Percentiles rank a stretch among this genome's conserved stretches.
Evolutionary conservation across 2,113 vertebrate genomes (phyloP).

Genomic region (Protomyctophum bolini): DNA sequence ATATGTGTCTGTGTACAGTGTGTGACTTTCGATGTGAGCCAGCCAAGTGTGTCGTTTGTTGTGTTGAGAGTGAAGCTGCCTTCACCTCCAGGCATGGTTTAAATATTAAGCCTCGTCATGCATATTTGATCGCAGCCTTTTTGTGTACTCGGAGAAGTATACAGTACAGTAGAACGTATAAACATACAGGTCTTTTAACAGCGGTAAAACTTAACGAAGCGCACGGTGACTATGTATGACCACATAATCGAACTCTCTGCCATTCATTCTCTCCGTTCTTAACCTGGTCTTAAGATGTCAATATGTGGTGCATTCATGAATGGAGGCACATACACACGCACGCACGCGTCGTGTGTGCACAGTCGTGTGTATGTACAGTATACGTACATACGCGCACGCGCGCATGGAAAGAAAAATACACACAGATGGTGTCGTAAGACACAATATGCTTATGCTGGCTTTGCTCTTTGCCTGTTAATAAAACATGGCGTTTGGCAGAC

Average conservation of each 20-base stretch:
- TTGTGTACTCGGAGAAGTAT: conserved; percentile 51
- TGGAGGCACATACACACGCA: not conserved
- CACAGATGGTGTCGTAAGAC: conserved; percentile 71
- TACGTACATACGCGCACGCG: not conserved
- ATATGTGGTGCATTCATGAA: not conserved
- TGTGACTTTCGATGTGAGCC: conserved; percentile 44
- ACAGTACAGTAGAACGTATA: conserved; percentile 8
- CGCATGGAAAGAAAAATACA: conserved; percentile 49
- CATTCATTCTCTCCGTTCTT: not conserved
- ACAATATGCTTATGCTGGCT: conserved; percentile 71
- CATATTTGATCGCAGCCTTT: conserved; percentile 72
- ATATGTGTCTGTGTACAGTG: no score
- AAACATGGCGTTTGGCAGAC: conserved; percentile 68
- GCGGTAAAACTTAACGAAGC: conserved; percentile 15
- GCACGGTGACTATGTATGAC: no score
- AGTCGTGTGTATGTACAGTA: no score
- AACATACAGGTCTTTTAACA: conserved; percentile 20
- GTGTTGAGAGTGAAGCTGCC: conserved; percentile 41
- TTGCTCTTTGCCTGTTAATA: conserved; percentile 56
- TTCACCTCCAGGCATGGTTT: conserved; percentile 76
- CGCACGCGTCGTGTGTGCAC: not conserved
- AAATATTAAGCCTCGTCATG: conserved; percentile 78
- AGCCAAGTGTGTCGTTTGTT: conserved; percentile 58
- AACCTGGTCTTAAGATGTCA: conserved; percentile 26
- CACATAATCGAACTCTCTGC: not conserved